Percentiles rank a stretch among this genome's conserved stretches.
Conservation (phyloP, 2,888 invertebrate species). For the Autographa pulchrina region DNA sequence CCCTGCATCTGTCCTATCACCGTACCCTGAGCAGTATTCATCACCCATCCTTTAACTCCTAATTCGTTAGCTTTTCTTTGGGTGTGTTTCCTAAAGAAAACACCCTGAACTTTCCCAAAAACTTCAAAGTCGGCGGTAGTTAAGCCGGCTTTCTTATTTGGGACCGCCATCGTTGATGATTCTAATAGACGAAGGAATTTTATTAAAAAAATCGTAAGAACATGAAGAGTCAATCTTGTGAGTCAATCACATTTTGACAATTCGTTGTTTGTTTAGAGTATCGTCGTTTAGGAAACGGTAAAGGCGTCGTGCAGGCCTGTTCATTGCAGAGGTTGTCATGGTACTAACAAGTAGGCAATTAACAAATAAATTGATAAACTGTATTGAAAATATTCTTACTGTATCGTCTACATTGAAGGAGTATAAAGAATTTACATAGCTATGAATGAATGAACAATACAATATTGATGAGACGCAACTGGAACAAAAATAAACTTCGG, state of each 20-base stretch:
- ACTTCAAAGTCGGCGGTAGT: conserved; percentile 88
- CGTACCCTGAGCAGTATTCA: conserved; percentile 92
- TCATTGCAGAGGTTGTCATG: conserved; percentile 64
- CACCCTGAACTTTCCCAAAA: conserved; percentile 91
- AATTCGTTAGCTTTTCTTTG: conserved; percentile 90
- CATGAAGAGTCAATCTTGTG: neutral
- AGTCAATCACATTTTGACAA: conserved; percentile 48
- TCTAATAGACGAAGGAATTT: conserved; percentile 16
- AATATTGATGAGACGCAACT: neutral
- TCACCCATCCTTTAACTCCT: conserved; percentile 92
- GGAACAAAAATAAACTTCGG: neutral
- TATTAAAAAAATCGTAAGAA: conserved; percentile 9
- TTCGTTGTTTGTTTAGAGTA: conserved; percentile 60
- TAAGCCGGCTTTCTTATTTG: conserved; percentile 66
- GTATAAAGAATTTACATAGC: neutral
- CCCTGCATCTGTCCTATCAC: conserved; percentile 92
- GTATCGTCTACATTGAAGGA: too few relatives aligned
- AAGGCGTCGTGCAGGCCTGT: conserved; percentile 42
- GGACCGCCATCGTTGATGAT: conserved; percentile 58
- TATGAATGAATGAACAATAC: neutral
- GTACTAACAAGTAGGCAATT: conserved; percentile 46
- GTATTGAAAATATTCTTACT: too few relatives aligned
- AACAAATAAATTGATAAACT: conserved; percentile 2
- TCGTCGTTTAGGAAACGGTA: conserved; percentile 66
- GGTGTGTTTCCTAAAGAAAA: conserved; percentile 90